Base-by-base conservation (phyloP, 1,140 invertebrate genomes). In the Lycorma delicatula region DNA sequence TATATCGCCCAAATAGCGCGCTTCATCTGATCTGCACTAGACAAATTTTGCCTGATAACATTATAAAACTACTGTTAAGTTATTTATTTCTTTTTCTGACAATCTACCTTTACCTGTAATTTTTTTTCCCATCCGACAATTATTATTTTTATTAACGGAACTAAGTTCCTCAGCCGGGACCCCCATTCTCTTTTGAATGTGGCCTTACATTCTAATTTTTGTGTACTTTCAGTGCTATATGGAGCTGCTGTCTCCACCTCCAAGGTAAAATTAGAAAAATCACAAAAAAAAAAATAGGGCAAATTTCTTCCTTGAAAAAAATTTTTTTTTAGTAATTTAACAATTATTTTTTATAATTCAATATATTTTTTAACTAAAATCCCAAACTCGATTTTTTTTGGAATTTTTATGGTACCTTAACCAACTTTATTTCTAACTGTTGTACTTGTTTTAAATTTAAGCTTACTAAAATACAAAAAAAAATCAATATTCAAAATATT, bases 181-280 rank as follows among this genome's bases (percentile, higher is more conserved):
- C 29, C 41, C 49, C 54, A 36, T 28, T 52, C 34, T 52, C 60
- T 62, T 20, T 62, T 51, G 11, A 62, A 46, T 34, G 59, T 57
- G 1, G 51, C 48, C 20, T 38, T 41, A 44, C 60, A 62, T 23
- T 55, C 60, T 44, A 55, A 28, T 34, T 62, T 62, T 29, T 59
- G 56, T 41, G 64, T 51, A 46, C 29, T 56, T 25, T 48, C 29
- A n/a, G 53, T 56, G n/a, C 58, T 52, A 34, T 62, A 60, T 3
- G 58, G 48, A 2, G 31, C 36, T 54, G n/a, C 52, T 51, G 29
- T 65, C 62, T 18, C 62, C 62, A 28, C 62, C 59, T n/a, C 62
- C 59, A 16, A 65, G 49, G 47, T 63, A 62, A n/a, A n/a, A n/a
- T n/a, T n/a, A n/a, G n/a, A n/a, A n/a, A n/a, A n/a, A n/a, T n/a